Evolutionary conservation across 2,888 invertebrate genomes (phyloP).

Genomic region (Xestia sexstrigata): DNA sequence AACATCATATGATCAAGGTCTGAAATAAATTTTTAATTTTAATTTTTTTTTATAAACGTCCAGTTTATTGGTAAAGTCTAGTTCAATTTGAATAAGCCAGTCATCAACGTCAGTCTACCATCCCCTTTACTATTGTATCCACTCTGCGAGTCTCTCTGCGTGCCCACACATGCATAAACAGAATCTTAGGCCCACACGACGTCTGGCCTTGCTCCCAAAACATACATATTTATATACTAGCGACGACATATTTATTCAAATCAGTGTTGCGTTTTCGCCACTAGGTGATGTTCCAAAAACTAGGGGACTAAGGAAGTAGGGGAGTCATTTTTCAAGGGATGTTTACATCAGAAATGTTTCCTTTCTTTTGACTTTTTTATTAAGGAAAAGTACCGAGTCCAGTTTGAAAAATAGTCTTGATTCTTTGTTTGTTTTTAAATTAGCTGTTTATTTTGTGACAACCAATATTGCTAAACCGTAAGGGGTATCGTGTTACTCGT

Average conservation of each 20-base stretch:
- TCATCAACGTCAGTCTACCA: conserved; percentile 23
- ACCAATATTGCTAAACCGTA: background rate
- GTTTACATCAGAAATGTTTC: conserved; percentile 30
- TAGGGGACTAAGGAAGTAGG: background rate
- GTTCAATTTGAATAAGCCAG: background rate
- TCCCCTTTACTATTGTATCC: conserved; percentile 12
- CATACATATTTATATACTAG: conserved; percentile 54
- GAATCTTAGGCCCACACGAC: conserved; percentile 35
- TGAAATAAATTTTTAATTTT: too few relatives aligned
- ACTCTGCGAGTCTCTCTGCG: conserved; percentile 51
- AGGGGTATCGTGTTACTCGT: background rate
- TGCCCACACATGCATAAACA: conserved; percentile 58
- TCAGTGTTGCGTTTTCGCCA: conserved; percentile 28
- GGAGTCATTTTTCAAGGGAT: conserved; percentile 25
- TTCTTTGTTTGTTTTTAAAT: background rate
- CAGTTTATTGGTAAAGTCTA: too few relatives aligned
- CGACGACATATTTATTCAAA: conserved; percentile 53
- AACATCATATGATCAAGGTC: too few relatives aligned
- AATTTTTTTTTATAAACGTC: too few relatives aligned
- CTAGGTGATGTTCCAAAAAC: conserved; percentile 26
- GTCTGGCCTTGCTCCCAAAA: conserved; percentile 46
- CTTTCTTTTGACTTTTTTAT: background rate
- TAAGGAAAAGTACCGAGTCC: conserved; percentile 4
- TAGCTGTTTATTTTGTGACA: background rate
- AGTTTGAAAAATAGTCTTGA: conserved; percentile 21